A percentile compares a stretch with the other conserved stretches of the same genome.
Evolutionary conservation across 2,888 invertebrate species (phyloP).

Genomic region (Dasypolia templi): DNA sequence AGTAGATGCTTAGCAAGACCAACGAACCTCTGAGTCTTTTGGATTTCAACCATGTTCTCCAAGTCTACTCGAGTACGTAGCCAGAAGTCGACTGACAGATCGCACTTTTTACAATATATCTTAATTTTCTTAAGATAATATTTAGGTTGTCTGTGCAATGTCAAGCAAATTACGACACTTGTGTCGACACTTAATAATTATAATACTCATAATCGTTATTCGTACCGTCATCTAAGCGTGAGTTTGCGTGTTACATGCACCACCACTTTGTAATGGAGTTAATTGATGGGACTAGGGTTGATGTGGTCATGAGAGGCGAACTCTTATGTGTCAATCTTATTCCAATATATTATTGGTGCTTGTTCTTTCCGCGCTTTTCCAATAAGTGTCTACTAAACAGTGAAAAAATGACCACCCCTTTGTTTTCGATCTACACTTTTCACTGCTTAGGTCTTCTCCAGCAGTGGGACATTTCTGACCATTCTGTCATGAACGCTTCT

Average conservation of each 20-base stretch:
- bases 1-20: slow-evolving; percentile 3
- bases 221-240: slow-evolving; percentile 42
- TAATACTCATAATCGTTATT: slow-evolving; percentile 29
- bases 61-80: background rate
- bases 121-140: background rate
- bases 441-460: background rate
- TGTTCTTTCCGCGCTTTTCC: background rate
- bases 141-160: background rate
- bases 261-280: slow-evolving; percentile 15
- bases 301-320: background rate
- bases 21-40: background rate
- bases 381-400: background rate
- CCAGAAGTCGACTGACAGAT: background rate
- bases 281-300: slow-evolving; percentile 26
- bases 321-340: background rate
- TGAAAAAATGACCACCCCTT: background rate
- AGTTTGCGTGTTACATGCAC: slow-evolving; percentile 34
- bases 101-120: background rate
- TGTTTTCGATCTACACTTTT: background rate
- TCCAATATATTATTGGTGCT: background rate
- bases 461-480: background rate
- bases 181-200: slow-evolving; percentile 14
- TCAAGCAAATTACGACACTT: slow-evolving; percentile 14
- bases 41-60: background rate
- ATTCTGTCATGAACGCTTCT: background rate